Conservation (phyloP, 1,140 invertebrate species). For the Ptiloglossa arizonensis region DNA sequence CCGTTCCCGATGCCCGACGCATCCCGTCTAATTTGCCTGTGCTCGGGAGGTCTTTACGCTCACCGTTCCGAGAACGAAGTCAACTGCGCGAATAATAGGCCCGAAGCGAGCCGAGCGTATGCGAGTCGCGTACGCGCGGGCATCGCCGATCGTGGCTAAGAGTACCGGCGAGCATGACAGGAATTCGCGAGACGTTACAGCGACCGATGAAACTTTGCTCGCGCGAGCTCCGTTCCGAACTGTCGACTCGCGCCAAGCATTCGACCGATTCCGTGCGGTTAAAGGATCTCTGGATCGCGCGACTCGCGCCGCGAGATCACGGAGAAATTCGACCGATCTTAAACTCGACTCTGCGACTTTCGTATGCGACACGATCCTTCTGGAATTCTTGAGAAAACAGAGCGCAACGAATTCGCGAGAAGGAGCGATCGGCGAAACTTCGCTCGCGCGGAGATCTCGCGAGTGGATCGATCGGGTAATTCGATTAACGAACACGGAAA, state of each 20-base stretch:
- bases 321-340: conserved; percentile 6
- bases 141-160: neutral
- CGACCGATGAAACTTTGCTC: conserved; percentile 52
- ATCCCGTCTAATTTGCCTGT: conserved; percentile 43
- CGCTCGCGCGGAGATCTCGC: too few relatives aligned
- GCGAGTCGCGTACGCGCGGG: neutral
- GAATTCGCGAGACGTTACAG: conserved; percentile 49
- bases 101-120: neutral
- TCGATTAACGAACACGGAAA: too few relatives aligned
- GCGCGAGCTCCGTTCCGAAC: conserved; percentile 2
- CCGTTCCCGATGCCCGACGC: conserved; percentile 26
- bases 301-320: conserved; percentile 30
- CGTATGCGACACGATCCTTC: too few relatives aligned
- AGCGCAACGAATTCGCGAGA: too few relatives aligned
- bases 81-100: conserved; percentile 24
- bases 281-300: conserved; percentile 38
- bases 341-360: neutral
- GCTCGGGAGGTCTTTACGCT: neutral
- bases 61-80: neutral
- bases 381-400: too few relatives aligned
- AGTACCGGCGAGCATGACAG: neutral
- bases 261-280: too few relatives aligned
- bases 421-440: too few relatives aligned
- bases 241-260: too few relatives aligned
- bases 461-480: too few relatives aligned